Percentiles rank a stretch among this genome's conserved stretches.
Evolutionary conservation across 2,113 vertebrate genomes (phyloP).

Genomic region (Cryptomyrus ogoouensis): DNA sequence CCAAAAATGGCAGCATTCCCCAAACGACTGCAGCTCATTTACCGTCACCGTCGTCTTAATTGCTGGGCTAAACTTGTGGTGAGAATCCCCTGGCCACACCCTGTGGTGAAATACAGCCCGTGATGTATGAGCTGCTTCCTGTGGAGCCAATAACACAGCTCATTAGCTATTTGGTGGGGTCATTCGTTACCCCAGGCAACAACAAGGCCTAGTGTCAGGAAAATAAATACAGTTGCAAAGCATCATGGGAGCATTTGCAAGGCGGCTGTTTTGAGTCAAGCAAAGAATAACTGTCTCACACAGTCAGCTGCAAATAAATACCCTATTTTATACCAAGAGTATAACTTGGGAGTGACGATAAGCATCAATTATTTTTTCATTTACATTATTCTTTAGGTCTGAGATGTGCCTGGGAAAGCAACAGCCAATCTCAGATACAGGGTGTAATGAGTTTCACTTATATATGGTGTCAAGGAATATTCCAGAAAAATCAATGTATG

Average conservation of each 20-base stretch:
- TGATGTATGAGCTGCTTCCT: background rate
- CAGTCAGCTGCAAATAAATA: background rate
- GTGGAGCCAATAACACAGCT: background rate
- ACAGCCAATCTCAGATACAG: background rate
- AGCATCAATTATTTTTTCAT: background rate
- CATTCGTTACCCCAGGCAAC: background rate
- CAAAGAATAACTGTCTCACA: background rate
- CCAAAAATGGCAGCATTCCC: background rate
- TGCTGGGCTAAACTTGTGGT: background rate
- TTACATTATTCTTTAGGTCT: background rate
- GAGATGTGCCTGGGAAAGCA: background rate
- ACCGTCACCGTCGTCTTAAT: background rate
- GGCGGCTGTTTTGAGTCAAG: background rate
- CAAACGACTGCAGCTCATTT: background rate
- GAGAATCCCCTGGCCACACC: background rate
- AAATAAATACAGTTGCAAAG: background rate
- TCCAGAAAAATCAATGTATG: conserved; percentile 11
- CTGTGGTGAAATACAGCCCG: background rate
- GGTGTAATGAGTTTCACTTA: background rate
- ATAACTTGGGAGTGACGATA: background rate
- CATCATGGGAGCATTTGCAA: background rate
- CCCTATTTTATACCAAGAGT: background rate
- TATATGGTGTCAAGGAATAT: conserved; percentile 8
- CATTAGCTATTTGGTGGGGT: background rate
- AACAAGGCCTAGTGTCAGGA: background rate